phyloP scores from a whole-genome alignment of 2,113 vertebrate genomes.

The Oryzias woworae region DNA sequence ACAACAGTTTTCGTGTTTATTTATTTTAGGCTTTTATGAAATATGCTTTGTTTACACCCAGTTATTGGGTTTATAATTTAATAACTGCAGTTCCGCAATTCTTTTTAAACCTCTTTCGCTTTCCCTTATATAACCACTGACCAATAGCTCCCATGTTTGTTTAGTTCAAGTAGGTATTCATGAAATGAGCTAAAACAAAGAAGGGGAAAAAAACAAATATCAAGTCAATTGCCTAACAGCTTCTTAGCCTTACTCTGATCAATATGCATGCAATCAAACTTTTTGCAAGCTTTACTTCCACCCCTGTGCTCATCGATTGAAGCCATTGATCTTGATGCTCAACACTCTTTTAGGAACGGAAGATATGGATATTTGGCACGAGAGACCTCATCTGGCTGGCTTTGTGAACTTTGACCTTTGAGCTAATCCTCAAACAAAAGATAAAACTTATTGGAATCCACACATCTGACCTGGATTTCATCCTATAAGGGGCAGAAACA shows the following conservation, averaged over 20 bases:
- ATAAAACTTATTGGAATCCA: slow-evolving; percentile 56
- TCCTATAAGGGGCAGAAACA: slow-evolving; percentile 3
- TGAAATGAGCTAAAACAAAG: slow-evolving; percentile 25
- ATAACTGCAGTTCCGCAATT: no score
- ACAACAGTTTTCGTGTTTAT: no score
- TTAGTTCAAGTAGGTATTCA: neutral
- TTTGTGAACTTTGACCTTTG: slow-evolving; percentile 64
- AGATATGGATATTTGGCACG: slow-evolving; percentile 63
- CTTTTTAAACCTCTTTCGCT: no score
- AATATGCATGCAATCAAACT: slow-evolving; percentile 75
- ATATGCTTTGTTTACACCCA: no score
- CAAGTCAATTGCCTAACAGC: slow-evolving; percentile 69
- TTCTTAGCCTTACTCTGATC: slow-evolving; percentile 64
- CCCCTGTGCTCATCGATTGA: slow-evolving; percentile 61
- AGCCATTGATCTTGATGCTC: slow-evolving; percentile 62
- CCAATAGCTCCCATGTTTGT: neutral
- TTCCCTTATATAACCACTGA: no score
- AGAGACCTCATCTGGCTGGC: slow-evolving; percentile 68
- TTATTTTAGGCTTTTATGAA: no score
- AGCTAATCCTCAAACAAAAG: slow-evolving; percentile 71
- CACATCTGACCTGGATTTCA: slow-evolving; percentile 48
- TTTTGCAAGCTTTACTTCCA: slow-evolving; percentile 61
- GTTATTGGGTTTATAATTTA: no score
- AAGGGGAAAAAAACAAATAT: slow-evolving; percentile 30
- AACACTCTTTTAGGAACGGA: slow-evolving; percentile 62